phyloP scores from a whole-genome alignment of 2,113 vertebrate species.

The Cynopterus brachyotis region DNA sequence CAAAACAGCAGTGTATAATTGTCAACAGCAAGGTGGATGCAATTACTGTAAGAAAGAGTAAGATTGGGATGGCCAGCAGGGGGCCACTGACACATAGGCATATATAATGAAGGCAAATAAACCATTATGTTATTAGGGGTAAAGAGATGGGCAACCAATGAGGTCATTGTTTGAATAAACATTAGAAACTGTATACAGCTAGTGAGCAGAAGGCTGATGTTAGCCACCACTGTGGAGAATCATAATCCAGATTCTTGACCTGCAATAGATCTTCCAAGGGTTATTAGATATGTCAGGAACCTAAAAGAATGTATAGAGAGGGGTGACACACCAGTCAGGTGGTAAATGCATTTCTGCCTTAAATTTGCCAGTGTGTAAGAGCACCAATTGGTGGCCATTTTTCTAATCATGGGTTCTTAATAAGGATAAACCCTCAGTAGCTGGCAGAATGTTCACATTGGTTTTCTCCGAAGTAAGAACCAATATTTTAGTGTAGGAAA shows the following conservation, averaged over 20 bases:
- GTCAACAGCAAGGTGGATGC: not conserved
- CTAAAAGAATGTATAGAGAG: not conserved
- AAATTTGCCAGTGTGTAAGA: not conserved
- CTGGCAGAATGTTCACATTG: not conserved
- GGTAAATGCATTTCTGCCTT: not conserved
- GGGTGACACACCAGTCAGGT: not conserved
- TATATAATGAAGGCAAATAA: not conserved
- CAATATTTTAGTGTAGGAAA: not conserved
- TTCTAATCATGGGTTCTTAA: not conserved
- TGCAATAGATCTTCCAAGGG: not conserved
- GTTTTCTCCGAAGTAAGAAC: not conserved
- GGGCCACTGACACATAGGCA: not conserved
- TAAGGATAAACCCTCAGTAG: not conserved
- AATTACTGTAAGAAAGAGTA: not conserved
- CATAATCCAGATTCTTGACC: not conserved
- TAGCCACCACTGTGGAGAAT: not conserved
- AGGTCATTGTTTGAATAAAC: not conserved
- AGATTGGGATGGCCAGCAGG: not conserved
- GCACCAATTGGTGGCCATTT: not conserved
- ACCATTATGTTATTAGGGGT: not conserved
- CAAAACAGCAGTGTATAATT: not conserved
- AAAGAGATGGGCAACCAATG: not conserved
- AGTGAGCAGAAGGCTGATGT: not conserved
- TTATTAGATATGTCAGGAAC: not conserved
- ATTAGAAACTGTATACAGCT: not conserved